A percentile compares a stretch with the other conserved stretches of the same genome.
phyloP scores from a whole-genome alignment of 1,140 invertebrate genomes.

The Pachyrhynchus sulphureomaculatus region DNA sequence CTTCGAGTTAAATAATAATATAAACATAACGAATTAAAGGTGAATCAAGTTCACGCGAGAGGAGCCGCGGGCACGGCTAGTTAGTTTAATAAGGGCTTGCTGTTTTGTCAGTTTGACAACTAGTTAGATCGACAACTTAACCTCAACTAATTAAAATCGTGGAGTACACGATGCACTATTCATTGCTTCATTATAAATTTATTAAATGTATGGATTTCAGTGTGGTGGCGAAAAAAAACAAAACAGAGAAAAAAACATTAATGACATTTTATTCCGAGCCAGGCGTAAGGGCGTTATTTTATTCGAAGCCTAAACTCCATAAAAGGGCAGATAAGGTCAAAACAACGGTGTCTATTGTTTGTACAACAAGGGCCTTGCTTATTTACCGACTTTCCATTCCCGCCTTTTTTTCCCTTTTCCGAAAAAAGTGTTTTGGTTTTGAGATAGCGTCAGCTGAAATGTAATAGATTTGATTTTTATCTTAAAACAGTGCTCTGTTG shows the following conservation, averaged over 20 bases:
- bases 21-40: no score
- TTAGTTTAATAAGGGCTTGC: no score
- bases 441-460: slow-evolving; percentile 17
- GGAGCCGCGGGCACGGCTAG: no score
- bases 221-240: not conserved
- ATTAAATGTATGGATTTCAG: not conserved
- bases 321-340: slow-evolving; percentile 34
- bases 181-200: not conserved
- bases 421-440: slow-evolving; percentile 31
- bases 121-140: no score
- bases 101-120: no score
- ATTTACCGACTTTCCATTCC: slow-evolving; percentile 32
- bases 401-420: slow-evolving; percentile 26
- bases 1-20: no score
- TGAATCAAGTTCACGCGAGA: no score
- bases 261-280: slow-evolving; percentile 10
- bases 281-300: slow-evolving; percentile 1
- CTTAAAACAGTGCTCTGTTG: not conserved
- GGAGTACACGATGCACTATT: no score
- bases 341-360: slow-evolving; percentile 35
- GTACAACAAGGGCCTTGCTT: slow-evolving; percentile 30
- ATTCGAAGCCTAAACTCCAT: slow-evolving; percentile 31
- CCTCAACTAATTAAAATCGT: no score
- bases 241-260: slow-evolving; percentile 2
- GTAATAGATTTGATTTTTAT: slow-evolving; percentile 28